Base-by-base conservation (phyloP, 2,113 vertebrate genomes). In the Accipiter cooperii region DNA sequence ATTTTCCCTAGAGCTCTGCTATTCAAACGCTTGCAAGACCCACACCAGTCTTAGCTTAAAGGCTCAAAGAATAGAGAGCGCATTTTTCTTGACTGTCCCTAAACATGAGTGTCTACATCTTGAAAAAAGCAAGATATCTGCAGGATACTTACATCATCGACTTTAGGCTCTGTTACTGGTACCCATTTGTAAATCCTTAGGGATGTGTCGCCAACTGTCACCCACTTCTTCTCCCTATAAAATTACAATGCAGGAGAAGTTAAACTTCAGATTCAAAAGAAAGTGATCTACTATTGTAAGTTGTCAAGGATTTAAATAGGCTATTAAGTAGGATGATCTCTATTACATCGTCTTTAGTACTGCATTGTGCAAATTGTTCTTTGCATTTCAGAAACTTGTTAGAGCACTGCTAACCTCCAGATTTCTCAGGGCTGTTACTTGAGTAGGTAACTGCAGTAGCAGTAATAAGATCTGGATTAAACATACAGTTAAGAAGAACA, bases 171-270 rank as follows among this genome's bases (percentile, higher is more conserved):
- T 26, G 99, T 99, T 97, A 99, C 99, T 11, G 99, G 99, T 29
- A 99, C 99, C 99, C 99, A 99, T 97, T 99, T 99, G 98, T 99
- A 99, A 99, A 99, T 99, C 68, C 99, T 98, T 66, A 99, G 98
- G 54, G 99, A 99, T 5, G 99, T 99, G 98, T 99, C 99, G 20
- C 99, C 99, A 42, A 99, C 99, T 3, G 99, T 99, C 98, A 99
- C 99, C 99, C 99, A 99, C 96, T 99, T 99, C 98, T 99, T 99
- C 98, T 99, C 99, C 99, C 99, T 99, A 98, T 14, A 85, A 94
- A 93, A 96, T 88, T 71, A 93, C 74, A 97, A 96, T 34, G 83
- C 87, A 96, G 93, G 87, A 94, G 95, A 85, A 92, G 90, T 96
- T 96, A 93, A 87, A 83, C 64, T 70, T 63, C 1, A 3, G 49